A percentile compares a stretch with the other conserved stretches of the same genome.
phyloP scores from a whole-genome alignment of 2,888 invertebrate genomes.

The Tridacna gigas region DNA sequence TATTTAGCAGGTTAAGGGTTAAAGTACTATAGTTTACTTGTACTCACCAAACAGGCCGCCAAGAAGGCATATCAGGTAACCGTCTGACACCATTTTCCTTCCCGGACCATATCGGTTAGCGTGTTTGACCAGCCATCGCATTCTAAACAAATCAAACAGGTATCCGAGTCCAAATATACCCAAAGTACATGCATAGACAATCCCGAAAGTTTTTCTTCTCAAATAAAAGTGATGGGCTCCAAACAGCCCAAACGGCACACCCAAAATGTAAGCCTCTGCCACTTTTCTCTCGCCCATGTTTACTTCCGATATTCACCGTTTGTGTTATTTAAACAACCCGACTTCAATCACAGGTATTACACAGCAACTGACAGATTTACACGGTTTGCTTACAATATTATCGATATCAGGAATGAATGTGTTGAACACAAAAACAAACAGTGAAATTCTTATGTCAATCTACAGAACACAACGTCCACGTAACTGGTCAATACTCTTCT shows the following conservation, averaged over 20 bases:
- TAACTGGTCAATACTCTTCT: background rate
- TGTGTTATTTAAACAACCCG: background rate
- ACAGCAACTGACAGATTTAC: background rate
- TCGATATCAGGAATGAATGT: background rate
- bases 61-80: slow-evolving; percentile 48
- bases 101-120: slow-evolving; percentile 57
- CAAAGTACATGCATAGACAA: slow-evolving; percentile 65
- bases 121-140: slow-evolving; percentile 64
- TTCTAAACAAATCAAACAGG: slow-evolving; percentile 63
- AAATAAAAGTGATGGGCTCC: slow-evolving; percentile 68
- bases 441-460: background rate
- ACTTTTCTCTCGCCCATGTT: slow-evolving; percentile 59
- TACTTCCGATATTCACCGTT: background rate
- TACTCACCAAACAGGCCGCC: slow-evolving; percentile 60
- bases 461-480: background rate
- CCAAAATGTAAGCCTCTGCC: slow-evolving; percentile 63
- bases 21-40: background rate
- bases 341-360: background rate
- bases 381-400: background rate
- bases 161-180: slow-evolving; percentile 69
- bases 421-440: background rate
- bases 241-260: slow-evolving; percentile 62
- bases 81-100: slow-evolving; percentile 57
- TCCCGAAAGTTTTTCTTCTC: slow-evolving; percentile 62
- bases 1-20: too few relatives aligned